A percentile compares a stretch with the other conserved stretches of the same genome.
Conservation (phyloP, 2,797 vertebrate genomes). For the Halcyon badia region DNA sequence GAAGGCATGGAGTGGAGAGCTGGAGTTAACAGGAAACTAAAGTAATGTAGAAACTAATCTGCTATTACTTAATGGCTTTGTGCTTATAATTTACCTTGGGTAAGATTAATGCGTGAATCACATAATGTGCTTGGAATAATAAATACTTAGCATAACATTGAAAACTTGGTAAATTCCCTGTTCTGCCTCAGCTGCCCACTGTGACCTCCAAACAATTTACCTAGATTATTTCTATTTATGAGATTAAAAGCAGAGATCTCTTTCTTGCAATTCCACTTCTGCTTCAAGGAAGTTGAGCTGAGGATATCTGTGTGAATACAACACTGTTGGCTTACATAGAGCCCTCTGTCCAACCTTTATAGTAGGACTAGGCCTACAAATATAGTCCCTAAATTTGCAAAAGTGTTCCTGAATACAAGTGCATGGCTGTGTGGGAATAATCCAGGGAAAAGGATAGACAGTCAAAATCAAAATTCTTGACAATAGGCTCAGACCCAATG, state of each 20-base stretch:
- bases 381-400: background rate
- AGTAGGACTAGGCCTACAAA: background rate
- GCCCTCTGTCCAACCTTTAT: background rate
- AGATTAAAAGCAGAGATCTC: background rate
- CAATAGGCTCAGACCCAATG: background rate
- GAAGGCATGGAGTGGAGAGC: background rate
- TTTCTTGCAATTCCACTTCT: background rate
- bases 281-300: background rate
- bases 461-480: background rate
- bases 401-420: background rate
- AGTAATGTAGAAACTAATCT: background rate
- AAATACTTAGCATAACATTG: background rate
- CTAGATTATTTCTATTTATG: background rate
- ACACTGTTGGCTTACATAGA: background rate
- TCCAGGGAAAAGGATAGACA: background rate
- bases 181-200: background rate
- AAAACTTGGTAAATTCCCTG: background rate
- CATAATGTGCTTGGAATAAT: background rate
- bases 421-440: background rate
- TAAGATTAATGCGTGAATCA: background rate
- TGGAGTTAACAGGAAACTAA: background rate
- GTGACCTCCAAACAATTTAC: background rate
- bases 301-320: background rate
- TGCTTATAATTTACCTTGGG: background rate
- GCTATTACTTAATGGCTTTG: background rate